Evolutionary conservation across 92 coral and sea anemone species (phyloP).

Genomic region (Phenganax stokvisi): DNA sequence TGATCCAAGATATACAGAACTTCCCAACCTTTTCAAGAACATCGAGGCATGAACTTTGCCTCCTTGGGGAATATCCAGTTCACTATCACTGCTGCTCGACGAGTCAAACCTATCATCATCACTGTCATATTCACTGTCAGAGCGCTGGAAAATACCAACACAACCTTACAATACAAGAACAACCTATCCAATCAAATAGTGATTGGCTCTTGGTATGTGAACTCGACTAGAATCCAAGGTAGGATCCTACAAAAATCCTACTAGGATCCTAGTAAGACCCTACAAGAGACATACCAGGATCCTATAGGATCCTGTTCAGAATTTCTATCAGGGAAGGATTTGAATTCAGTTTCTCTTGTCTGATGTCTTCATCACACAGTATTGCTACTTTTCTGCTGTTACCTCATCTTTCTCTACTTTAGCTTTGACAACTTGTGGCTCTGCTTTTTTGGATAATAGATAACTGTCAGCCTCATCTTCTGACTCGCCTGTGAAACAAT

Average conservation of each 20-base stretch:
- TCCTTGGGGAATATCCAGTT: slow-evolving; percentile 58
- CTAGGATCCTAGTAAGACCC: too few relatives aligned
- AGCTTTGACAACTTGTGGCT: slow-evolving; percentile 1
- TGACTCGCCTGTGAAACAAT: slow-evolving; percentile 28
- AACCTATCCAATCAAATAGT: too few relatives aligned
- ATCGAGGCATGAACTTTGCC: slow-evolving; percentile 62
- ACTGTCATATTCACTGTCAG: slow-evolving; percentile 77
- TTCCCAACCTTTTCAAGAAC: slow-evolving; percentile 73
- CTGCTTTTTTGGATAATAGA: background rate
- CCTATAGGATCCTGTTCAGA: too few relatives aligned
- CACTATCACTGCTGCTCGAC: slow-evolving; percentile 59
- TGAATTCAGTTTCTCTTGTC: too few relatives aligned
- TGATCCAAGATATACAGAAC: background rate
- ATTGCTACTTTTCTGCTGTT: background rate
- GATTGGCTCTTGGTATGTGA: too few relatives aligned
- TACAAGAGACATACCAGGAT: too few relatives aligned
- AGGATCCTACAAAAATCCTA: too few relatives aligned
- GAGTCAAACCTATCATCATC: slow-evolving; percentile 46
- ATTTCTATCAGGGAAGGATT: too few relatives aligned
- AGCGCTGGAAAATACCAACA: slow-evolving; percentile 30
- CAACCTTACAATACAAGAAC: background rate
- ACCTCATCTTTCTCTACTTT: slow-evolving; percentile 3
- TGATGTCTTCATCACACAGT: too few relatives aligned
- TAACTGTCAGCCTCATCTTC: slow-evolving; percentile 37
- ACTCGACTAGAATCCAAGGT: too few relatives aligned